These are phyloP conservation scores for Ophioninae sp. DNA, from an alignment of 2,888 invertebrate species.

Conservation along the genomic window DNA sequence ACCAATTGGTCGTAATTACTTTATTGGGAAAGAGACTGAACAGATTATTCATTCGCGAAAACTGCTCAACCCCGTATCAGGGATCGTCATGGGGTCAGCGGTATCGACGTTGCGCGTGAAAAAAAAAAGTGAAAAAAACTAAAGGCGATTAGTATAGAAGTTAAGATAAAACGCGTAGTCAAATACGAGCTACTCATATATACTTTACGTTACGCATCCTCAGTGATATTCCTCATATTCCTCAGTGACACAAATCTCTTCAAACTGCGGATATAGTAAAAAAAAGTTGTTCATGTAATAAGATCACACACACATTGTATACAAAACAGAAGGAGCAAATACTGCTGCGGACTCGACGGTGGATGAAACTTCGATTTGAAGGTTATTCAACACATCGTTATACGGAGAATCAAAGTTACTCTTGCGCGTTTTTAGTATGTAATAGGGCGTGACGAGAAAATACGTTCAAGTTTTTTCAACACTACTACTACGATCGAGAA, in stretches of 20 bases:
- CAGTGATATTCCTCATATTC: conserved; percentile 34
- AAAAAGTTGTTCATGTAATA: conserved; percentile 18
- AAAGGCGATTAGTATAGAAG: conserved; percentile 11
- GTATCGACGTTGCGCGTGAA: conserved; percentile 9
- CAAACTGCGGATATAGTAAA: conserved; percentile 35
- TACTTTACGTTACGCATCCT: conserved; percentile 19
- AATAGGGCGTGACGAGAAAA: background rate
- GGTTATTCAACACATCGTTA: conserved; percentile 12
- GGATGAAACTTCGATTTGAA: background rate
- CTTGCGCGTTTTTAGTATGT: background rate
- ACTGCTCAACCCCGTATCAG: background rate
- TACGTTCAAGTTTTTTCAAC: background rate
- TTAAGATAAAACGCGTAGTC: conserved; percentile 26
- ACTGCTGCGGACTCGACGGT: conserved; percentile 27
- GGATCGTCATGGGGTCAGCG: conserved; percentile 8
- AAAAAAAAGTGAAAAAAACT: background rate
- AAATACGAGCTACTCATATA: conserved; percentile 42
- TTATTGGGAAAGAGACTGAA: conserved; percentile 18
- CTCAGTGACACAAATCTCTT: conserved; percentile 48
- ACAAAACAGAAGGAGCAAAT: conserved; percentile 39
- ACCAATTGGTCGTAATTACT: conserved; percentile 17
- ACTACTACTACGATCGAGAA: background rate
- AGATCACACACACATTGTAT: conserved; percentile 28
- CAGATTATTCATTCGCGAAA: conserved; percentile 24
- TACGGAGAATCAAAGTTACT: conserved; percentile 8